A percentile compares a stretch with the other conserved stretches of the same genome.
Evolutionary conservation across 2,113 vertebrate genomes (phyloP).

Genomic region (crab-eating macaque (Macaca fascicularis)): DNA sequence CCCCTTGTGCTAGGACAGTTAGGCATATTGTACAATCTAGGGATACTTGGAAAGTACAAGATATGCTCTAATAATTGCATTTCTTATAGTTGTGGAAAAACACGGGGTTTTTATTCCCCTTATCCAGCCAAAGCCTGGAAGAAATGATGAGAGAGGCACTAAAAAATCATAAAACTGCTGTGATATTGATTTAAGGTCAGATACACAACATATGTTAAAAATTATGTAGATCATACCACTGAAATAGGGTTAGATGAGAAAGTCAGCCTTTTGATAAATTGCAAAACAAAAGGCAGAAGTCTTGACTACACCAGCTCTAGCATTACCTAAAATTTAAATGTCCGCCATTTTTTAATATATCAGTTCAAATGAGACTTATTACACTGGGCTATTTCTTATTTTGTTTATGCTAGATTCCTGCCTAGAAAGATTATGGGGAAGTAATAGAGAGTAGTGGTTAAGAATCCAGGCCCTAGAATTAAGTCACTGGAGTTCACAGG

Average conservation of each 20-base stretch:
- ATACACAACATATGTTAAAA: slow-evolving; percentile 7
- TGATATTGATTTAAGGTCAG: slow-evolving; percentile 46
- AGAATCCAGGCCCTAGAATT: neutral
- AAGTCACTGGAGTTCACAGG: neutral
- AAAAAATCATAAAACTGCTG: neutral
- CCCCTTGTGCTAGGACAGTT: neutral
- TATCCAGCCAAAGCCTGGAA: neutral
- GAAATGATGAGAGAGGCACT: neutral
- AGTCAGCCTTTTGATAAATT: neutral
- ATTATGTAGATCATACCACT: neutral
- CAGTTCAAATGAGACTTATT: neutral
- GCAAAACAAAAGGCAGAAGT: slow-evolving; percentile 29
- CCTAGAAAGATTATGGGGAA: neutral
- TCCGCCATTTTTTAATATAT: neutral
- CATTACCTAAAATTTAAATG: slow-evolving; percentile 35
- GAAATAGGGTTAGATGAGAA: slow-evolving; percentile 30
- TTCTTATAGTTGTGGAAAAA: neutral
- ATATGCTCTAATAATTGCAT: neutral
- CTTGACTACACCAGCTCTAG: neutral
- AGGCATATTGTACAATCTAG: neutral
- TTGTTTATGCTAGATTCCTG: neutral
- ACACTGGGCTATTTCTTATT: neutral
- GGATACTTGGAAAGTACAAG: neutral
- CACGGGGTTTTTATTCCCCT: neutral
- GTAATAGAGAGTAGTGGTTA: neutral